A percentile compares a stretch with the other conserved stretches of the same genome.
phyloP scores from a whole-genome alignment of 2,113 vertebrate genomes.

The Indicator indicator region DNA sequence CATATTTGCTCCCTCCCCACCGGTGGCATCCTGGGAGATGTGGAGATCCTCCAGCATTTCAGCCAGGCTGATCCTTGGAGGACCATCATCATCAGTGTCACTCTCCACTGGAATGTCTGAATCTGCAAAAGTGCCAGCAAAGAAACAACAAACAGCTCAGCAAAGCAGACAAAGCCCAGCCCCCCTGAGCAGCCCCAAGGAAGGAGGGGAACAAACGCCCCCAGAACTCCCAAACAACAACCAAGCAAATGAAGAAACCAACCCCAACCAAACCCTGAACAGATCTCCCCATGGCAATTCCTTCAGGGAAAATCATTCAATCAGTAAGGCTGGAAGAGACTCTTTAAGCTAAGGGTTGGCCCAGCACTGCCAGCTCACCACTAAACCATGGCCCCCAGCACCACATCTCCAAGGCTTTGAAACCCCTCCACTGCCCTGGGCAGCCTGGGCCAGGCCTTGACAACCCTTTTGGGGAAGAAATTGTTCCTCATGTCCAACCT shows the following conservation, averaged over 20 bases:
- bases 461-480: too few species aligned
- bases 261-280: not conserved
- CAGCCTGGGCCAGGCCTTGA: too few species aligned
- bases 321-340: too few species aligned
- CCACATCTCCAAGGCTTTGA: too few species aligned
- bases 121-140: constrained; percentile 66
- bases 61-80: constrained; percentile 87
- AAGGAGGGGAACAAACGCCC: not conserved
- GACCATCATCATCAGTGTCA: constrained; percentile 93
- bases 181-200: not conserved
- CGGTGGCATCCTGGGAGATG: constrained; percentile 89
- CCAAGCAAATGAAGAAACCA: not conserved
- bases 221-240: not conserved
- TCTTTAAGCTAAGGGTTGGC: too few species aligned
- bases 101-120: constrained; percentile 89
- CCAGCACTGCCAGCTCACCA: too few species aligned
- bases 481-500: too few species aligned
- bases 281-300: not conserved
- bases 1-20: constrained; percentile 91
- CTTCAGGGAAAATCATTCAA: not conserved
- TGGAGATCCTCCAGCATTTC: constrained; percentile 98
- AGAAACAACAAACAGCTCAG: not conserved
- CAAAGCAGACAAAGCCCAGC: not conserved
- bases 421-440: too few species aligned
- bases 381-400: too few species aligned